Conservation (phyloP, 2,113 vertebrate species). For the Tauraco erythrolophus region DNA sequence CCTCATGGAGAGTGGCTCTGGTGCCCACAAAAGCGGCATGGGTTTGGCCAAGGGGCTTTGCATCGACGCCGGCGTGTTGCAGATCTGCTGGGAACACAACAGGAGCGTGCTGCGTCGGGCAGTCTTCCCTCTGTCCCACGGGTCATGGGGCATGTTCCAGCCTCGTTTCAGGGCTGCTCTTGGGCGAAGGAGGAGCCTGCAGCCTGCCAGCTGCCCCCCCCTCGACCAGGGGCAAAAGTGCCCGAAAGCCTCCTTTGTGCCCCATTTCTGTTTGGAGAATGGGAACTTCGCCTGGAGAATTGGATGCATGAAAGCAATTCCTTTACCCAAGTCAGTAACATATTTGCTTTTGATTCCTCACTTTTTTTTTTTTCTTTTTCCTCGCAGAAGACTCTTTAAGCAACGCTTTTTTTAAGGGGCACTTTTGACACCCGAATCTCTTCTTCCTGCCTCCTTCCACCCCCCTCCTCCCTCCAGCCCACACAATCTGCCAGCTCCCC, state of each 20-base stretch:
- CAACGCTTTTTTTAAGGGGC: background rate
- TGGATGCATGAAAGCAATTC: rapidly evolving
- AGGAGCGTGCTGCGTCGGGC: rapidly evolving
- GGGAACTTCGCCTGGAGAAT: background rate
- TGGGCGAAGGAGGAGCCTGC: background rate
- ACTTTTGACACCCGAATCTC: background rate
- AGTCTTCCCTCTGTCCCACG: background rate
- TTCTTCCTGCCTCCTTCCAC: background rate
- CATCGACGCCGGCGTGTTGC: rapidly evolving
- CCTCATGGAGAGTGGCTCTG: background rate
- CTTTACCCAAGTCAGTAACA: background rate
- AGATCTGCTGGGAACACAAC: rapidly evolving
- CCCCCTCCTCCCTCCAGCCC: background rate
- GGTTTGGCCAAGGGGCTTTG: background rate
- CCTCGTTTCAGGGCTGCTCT: background rate
- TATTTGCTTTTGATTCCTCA: background rate
- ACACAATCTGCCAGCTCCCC: background rate
- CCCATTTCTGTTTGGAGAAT: background rate
- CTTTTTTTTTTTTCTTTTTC: background rate
- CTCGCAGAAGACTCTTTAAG: background rate
- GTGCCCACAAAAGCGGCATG: background rate
- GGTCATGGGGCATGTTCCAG: background rate
- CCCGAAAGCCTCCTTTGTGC: background rate
- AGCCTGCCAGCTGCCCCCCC: background rate
- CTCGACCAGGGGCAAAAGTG: background rate